These are phyloP conservation scores for Trematocara stigmaticum DNA, from an alignment of 2,113 vertebrate species.

Conservation along the genomic window DNA sequence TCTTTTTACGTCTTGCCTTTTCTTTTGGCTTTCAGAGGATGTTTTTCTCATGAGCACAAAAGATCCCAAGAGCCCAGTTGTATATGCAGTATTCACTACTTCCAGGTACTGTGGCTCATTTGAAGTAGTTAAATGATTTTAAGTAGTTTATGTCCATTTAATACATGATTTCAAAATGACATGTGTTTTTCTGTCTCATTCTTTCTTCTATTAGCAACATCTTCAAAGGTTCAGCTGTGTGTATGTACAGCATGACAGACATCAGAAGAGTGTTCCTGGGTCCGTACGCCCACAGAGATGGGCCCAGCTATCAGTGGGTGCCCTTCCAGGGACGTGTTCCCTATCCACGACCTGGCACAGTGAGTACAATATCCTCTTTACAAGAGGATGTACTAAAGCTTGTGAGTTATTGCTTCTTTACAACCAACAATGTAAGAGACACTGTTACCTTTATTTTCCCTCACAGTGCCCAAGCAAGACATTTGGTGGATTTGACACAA, in stretches of 20 bases:
- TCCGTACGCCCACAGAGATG: slow-evolving; percentile 92
- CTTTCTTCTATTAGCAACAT: slow-evolving; percentile 80
- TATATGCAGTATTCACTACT: slow-evolving; percentile 95
- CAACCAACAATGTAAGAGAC: background rate
- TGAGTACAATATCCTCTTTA: slow-evolving; percentile 63
- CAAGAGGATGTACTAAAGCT: background rate
- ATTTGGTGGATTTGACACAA: slow-evolving; percentile 96
- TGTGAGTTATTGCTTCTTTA: background rate
- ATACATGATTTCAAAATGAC: background rate
- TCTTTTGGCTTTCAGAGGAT: slow-evolving; percentile 80
- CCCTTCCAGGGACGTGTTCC: slow-evolving; percentile 93
- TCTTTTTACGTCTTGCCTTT: background rate
- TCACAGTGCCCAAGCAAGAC: slow-evolving; percentile 94
- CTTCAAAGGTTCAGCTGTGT: slow-evolving; percentile 96
- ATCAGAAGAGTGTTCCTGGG: slow-evolving; percentile 93
- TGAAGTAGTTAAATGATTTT: background rate
- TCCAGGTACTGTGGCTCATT: slow-evolving; percentile 81
- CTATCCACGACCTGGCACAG: slow-evolving; percentile 94
- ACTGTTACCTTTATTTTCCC: background rate
- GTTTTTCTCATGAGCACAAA: slow-evolving; percentile 95
- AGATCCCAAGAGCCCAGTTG: slow-evolving; percentile 93
- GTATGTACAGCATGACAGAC: slow-evolving; percentile 95
- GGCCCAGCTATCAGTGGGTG: slow-evolving; percentile 96
- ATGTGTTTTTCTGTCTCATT: background rate
- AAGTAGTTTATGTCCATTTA: background rate